These are phyloP conservation scores for Dicroscelio sp. DNA, from an alignment of 2,888 invertebrate genomes.

Conservation along the genomic window DNA sequence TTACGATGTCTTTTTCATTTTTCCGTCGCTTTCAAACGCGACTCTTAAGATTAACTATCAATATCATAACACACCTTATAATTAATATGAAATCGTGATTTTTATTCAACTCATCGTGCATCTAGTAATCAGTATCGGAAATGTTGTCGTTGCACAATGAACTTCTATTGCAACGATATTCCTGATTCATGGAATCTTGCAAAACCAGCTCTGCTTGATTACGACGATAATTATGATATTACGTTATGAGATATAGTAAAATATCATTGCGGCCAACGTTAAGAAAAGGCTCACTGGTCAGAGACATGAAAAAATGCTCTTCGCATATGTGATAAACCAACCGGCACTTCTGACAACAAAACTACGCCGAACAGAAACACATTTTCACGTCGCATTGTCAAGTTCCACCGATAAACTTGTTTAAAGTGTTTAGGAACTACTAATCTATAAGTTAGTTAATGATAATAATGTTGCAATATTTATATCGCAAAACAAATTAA, in stretches of 20 bases:
- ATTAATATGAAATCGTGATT: conserved; percentile 65
- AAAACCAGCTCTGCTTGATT: conserved; percentile 72
- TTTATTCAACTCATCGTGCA: conserved; percentile 69
- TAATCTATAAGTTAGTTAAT: too few relatives aligned
- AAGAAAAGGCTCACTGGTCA: conserved; percentile 51
- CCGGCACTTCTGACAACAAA: too few relatives aligned
- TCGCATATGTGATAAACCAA: too few relatives aligned
- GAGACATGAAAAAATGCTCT: neutral
- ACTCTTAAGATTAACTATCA: conserved; percentile 14
- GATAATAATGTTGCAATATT: too few relatives aligned
- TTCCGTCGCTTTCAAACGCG: neutral
- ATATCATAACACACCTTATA: conserved; percentile 39
- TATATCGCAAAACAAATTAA: too few relatives aligned
- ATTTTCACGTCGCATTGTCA: too few relatives aligned
- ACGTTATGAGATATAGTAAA: conserved; percentile 58
- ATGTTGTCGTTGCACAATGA: conserved; percentile 74
- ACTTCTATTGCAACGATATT: conserved; percentile 70
- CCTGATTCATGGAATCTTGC: conserved; percentile 75
- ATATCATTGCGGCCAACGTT: conserved; percentile 38
- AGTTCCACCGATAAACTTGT: neutral
- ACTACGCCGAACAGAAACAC: too few relatives aligned
- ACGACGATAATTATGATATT: conserved; percentile 73
- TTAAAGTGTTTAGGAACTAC: too few relatives aligned
- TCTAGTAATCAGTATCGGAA: conserved; percentile 75
- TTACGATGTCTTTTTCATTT: too few relatives aligned